These are phyloP conservation scores for Dynastes hyllus DNA, from an alignment of 2,888 invertebrate genomes.

Conservation along the genomic window DNA sequence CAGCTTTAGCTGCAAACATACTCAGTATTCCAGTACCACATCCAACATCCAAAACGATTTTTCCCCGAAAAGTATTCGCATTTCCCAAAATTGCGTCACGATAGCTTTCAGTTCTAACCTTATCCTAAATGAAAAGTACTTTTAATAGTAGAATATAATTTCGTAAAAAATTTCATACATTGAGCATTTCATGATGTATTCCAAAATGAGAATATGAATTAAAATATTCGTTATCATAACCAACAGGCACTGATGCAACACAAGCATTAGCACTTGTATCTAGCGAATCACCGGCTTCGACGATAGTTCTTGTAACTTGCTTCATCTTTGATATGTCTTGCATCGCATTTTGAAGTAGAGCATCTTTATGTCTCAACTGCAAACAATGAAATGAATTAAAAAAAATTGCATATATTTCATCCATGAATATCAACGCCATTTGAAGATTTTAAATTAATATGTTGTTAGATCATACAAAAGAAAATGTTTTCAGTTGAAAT, in stretches of 20 bases:
- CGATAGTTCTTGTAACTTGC: slow-evolving; percentile 74
- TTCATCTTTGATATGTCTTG: slow-evolving; percentile 78
- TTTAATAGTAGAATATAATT: slow-evolving; percentile 2
- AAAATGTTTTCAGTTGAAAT: no score
- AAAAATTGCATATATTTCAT: no score
- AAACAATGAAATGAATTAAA: slow-evolving; percentile 67
- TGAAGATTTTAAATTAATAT: no score
- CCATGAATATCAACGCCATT: no score
- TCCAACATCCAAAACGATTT: slow-evolving; percentile 94
- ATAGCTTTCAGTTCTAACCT: slow-evolving; percentile 90
- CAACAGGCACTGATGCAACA: slow-evolving; percentile 73
- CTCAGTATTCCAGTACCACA: slow-evolving; percentile 98
- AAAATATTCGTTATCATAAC: slow-evolving; percentile 85
- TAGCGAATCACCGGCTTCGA: slow-evolving; percentile 68
- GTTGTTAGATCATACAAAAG: no score
- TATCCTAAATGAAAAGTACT: slow-evolving; percentile 74
- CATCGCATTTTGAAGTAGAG: slow-evolving; percentile 75
- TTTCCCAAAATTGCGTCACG: slow-evolving; percentile 88
- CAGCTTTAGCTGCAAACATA: slow-evolving; percentile 97
- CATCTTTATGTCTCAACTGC: slow-evolving; percentile 76
- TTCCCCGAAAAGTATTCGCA: slow-evolving; percentile 79
- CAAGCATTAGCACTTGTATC: slow-evolving; percentile 61
- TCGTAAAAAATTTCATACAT: slow-evolving; percentile 72
- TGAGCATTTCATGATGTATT: slow-evolving; percentile 96
- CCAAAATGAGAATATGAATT: slow-evolving; percentile 91